phyloP scores from a whole-genome alignment of 2,888 invertebrate species.

The Aquatica leii region DNA sequence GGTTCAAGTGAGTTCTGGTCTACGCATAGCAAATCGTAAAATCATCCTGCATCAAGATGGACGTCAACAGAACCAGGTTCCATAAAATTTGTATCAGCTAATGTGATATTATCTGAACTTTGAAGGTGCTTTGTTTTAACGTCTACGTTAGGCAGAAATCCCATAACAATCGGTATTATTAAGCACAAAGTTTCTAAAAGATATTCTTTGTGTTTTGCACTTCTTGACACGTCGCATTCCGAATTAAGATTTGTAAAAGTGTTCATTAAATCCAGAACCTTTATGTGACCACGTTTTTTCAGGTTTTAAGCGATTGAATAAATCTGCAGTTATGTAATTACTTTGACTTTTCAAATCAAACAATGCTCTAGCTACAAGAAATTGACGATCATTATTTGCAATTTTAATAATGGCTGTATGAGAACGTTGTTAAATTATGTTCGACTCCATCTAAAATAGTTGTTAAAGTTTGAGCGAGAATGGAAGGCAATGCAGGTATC shows the following conservation, averaged over 20 bases:
- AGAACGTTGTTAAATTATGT: too few relatives aligned
- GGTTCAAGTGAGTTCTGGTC: too few relatives aligned
- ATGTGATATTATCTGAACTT: too few relatives aligned
- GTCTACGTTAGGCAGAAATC: neutral
- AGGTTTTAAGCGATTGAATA: slow-evolving; percentile 19
- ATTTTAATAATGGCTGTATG: slow-evolving; percentile 22
- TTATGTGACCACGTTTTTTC: slow-evolving; percentile 11
- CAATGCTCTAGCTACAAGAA: slow-evolving; percentile 18
- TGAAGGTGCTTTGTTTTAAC: neutral
- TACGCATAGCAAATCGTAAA: too few relatives aligned
- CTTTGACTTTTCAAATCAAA: slow-evolving; percentile 33
- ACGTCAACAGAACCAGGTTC: slow-evolving; percentile 22
- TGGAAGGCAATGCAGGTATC: neutral
- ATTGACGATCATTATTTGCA: neutral
- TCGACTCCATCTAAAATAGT: too few relatives aligned
- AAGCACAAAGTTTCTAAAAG: slow-evolving; percentile 26
- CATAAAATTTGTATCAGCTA: too few relatives aligned
- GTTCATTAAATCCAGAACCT: slow-evolving; percentile 18
- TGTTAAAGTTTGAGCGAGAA: too few relatives aligned
- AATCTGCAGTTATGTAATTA: too few relatives aligned
- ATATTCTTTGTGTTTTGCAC: slow-evolving; percentile 14
- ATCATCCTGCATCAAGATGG: slow-evolving; percentile 16
- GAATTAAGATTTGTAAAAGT: slow-evolving; percentile 13
- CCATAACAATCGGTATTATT: slow-evolving; percentile 27
- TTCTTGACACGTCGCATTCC: too few relatives aligned